Percentiles rank a stretch among this genome's conserved stretches.
Evolutionary conservation across 2,888 invertebrate genomes (phyloP).

Genomic region (Philaethria dido): DNA sequence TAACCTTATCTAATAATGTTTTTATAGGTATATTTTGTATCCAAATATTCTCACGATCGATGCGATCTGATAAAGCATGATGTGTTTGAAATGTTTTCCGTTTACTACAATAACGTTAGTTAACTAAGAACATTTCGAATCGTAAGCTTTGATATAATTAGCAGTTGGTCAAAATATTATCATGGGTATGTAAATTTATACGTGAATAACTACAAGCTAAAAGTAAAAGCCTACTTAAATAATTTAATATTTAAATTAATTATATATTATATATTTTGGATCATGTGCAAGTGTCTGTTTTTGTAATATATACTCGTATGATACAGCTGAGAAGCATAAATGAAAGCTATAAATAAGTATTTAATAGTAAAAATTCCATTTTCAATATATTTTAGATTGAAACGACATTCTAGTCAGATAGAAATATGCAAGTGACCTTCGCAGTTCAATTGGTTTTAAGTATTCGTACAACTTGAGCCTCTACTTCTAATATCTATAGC

Average conservation of each 20-base stretch:
- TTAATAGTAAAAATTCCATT: constrained; percentile 29
- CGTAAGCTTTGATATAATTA: background rate
- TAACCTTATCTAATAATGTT: constrained; percentile 31
- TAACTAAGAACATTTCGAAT: too few relatives aligned
- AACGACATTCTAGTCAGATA: constrained; percentile 40
- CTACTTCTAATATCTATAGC: background rate
- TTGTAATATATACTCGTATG: background rate
- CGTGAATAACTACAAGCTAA: too few relatives aligned
- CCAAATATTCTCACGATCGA: constrained; percentile 59
- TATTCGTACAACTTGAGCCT: constrained; percentile 7
- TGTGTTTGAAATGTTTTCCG: constrained; percentile 6
- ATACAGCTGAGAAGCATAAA: background rate
- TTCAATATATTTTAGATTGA: constrained; percentile 31
- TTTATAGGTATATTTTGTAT: constrained; percentile 49
- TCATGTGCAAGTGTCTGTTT: background rate
- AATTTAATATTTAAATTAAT: too few relatives aligned
- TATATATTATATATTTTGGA: too few relatives aligned
- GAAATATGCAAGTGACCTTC: constrained; percentile 41
- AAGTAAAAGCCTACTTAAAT: too few relatives aligned
- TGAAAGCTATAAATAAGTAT: constrained; percentile 1
- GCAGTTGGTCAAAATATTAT: background rate
- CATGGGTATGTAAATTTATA: too few relatives aligned
- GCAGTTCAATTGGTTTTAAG: constrained; percentile 30
- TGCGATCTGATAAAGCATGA: constrained; percentile 38
- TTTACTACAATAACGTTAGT: background rate